Evolutionary conservation across 1,140 invertebrate genomes (phyloP).

Genomic region (Chrysomallon squamiferum): DNA sequence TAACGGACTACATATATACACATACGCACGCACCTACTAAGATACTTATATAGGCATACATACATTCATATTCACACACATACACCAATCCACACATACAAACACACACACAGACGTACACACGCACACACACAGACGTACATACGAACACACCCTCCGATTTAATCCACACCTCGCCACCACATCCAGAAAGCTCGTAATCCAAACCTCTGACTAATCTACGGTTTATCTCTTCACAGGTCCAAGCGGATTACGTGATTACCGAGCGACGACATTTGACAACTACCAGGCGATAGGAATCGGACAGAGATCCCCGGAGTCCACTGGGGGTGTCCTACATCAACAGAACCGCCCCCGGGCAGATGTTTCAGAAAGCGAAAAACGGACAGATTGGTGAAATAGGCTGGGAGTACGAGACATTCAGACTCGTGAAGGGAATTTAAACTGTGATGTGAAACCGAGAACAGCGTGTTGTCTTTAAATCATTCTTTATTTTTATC

Average conservation of each 20-base stretch:
- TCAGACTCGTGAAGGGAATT: slow-evolving; percentile 30
- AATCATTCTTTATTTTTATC: too few relatives aligned
- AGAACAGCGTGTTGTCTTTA: too few relatives aligned
- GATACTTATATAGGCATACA: not conserved
- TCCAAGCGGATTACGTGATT: slow-evolving; percentile 19
- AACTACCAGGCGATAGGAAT: slow-evolving; percentile 21
- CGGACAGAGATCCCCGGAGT: slow-evolving; percentile 13
- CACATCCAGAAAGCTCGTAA: not conserved
- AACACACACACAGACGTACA: not conserved
- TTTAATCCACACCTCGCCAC: not conserved
- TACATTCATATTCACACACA: not conserved
- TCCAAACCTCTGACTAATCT: too few relatives aligned
- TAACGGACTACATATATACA: not conserved
- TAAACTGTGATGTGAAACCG: too few relatives aligned
- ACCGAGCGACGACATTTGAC: slow-evolving; percentile 14
- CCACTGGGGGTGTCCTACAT: slow-evolving; percentile 28
- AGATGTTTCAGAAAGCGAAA: slow-evolving; percentile 23
- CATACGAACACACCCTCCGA: not conserved
- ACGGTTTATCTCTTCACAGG: too few relatives aligned
- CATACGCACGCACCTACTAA: not conserved
- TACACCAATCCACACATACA: not conserved
- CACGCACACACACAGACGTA: not conserved
- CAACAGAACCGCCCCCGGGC: slow-evolving; percentile 14
- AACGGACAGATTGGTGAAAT: slow-evolving; percentile 32
- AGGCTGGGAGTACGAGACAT: slow-evolving; percentile 24